Evolutionary conservation across 2,113 vertebrate species (phyloP), one percentile per base, ranked within the genome.

Genomic region (Gobio gobio): DNA sequence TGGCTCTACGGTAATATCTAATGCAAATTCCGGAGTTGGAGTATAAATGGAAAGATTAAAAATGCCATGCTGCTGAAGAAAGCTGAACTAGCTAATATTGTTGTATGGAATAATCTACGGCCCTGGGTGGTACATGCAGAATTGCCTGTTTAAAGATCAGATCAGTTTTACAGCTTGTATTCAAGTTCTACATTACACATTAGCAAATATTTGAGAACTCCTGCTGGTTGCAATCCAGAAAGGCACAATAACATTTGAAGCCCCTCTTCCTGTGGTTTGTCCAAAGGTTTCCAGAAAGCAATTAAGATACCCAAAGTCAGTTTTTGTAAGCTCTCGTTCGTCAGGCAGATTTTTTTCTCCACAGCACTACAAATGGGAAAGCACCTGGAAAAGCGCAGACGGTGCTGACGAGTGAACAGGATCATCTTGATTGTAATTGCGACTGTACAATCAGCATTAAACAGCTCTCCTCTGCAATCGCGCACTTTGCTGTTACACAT

Each of bases 361-460:
- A 58, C 13, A 43, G 72, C 36, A 24, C 9, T 20, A 7, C 26
- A 36, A 68, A 29, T 76, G 26, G 47, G 47, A 79, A 68, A 47
- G 66, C 82, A 84, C 82, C 76, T 87, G 86, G 82, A 59, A 61
- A 22, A 20, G 9, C 5, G 3, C 59, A 45, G 76, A n/a, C 86
- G 22, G 40, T n/a, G 47, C 40, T 56, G 76, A 61, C 40, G 33
- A 47, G 64, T 82, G 76, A 56, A 29, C 18, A n/a, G 78, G 85
- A 79, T 78, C 51, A 26, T 63, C 49, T 24, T 87, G 85, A 82
- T 88, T 85, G 63, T 56, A 77, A 83, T 89, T 86, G 89, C 84
- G 59, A 78, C 82, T 63, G 78, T 49, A 76, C 85, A 79, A 81
- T 86, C 74, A 86, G 64, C 78, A 88, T 88, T 84, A 84, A 78